phyloP scores from a whole-genome alignment of 2,113 vertebrate genomes.

The Sterna hirundo region DNA sequence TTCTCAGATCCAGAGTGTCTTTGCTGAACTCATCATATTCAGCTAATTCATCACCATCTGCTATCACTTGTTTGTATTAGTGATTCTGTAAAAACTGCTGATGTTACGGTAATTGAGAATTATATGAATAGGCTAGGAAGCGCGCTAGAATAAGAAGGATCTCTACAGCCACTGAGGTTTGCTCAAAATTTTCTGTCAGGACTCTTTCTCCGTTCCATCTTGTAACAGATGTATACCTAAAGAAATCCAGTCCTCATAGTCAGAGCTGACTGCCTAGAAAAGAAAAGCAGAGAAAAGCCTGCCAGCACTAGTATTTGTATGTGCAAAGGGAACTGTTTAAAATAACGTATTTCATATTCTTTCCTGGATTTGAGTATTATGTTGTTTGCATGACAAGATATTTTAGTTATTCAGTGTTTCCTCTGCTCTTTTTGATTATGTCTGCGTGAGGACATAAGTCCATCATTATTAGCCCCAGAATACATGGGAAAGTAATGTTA shows the following conservation, averaged over 20 bases:
- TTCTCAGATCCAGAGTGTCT: not conserved
- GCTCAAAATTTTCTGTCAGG: not conserved
- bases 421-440: not conserved
- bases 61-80: not conserved
- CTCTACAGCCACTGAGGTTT: not conserved
- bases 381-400: not conserved
- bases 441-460: not conserved
- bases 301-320: not conserved
- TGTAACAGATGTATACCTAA: not conserved
- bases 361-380: not conserved
- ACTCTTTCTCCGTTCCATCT: not conserved
- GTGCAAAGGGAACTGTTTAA: not conserved
- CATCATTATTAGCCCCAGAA: not conserved
- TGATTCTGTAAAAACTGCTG: not conserved
- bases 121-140: not conserved
- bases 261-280: not conserved
- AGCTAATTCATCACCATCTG: not conserved
- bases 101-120: not conserved
- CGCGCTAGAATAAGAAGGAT: not conserved
- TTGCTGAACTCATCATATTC: not conserved
- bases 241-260: not conserved
- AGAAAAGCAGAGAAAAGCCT: not conserved
- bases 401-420: not conserved
- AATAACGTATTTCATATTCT: not conserved
- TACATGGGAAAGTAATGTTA: not conserved